phyloP scores from a whole-genome alignment of 2,888 invertebrate species.

The Sesia apiformis region DNA sequence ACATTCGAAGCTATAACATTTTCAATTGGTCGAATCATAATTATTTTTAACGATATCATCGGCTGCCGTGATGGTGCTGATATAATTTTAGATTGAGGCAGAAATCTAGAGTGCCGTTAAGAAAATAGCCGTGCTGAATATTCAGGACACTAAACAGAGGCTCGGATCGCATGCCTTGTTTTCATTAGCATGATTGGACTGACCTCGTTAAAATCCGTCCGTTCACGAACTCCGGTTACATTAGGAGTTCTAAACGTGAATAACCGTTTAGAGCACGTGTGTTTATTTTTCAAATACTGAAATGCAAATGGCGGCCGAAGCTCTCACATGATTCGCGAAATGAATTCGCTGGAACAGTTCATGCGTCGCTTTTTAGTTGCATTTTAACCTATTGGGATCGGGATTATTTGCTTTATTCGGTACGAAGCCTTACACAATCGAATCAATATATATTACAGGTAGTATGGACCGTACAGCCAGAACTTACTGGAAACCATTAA shows the following conservation, averaged over 20 bases:
- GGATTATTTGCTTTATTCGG: too few species aligned
- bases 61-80: slow-evolving; percentile 20
- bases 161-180: slow-evolving; percentile 60
- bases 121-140: slow-evolving; percentile 63
- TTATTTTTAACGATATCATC: slow-evolving; percentile 26
- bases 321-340: not conserved
- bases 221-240: slow-evolving; percentile 10
- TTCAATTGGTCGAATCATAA: slow-evolving; percentile 9
- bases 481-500: too few species aligned
- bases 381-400: too few species aligned
- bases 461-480: too few species aligned
- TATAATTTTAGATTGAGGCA: slow-evolving; percentile 43
- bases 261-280: slow-evolving; percentile 5
- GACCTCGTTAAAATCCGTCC: slow-evolving; percentile 51
- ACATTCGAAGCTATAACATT: not conserved
- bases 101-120: slow-evolving; percentile 55
- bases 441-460: too few species aligned
- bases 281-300: slow-evolving; percentile 6
- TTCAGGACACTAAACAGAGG: slow-evolving; percentile 49
- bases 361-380: too few species aligned
- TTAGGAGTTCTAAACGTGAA: slow-evolving; percentile 7
- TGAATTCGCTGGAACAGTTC: not conserved
- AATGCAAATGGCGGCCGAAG: not conserved
- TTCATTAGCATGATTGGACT: slow-evolving; percentile 70
- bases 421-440: too few species aligned